Conservation (phyloP, 2,888 invertebrate species). For the Drosophila kuntzei region DNA sequence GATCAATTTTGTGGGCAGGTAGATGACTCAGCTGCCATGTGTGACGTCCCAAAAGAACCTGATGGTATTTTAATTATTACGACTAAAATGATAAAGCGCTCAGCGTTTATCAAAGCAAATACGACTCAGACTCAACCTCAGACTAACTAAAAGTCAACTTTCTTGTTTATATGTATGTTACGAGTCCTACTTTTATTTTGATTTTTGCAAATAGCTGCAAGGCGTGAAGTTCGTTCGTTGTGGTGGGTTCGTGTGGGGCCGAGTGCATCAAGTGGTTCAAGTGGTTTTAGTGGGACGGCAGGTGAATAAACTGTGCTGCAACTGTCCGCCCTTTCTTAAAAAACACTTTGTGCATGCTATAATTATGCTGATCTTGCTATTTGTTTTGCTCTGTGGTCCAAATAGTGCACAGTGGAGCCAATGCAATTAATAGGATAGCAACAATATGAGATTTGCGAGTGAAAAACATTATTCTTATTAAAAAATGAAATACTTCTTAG, state of each 20-base stretch:
- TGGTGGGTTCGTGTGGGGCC: conserved; percentile 39
- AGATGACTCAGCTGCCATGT: conserved; percentile 40
- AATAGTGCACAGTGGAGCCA: conserved; percentile 43
- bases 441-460: background rate
- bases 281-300: conserved; percentile 52
- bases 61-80: conserved; percentile 84
- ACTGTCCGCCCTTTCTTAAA: conserved; percentile 83
- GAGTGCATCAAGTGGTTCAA: conserved; percentile 4
- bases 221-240: conserved; percentile 78
- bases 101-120: conserved; percentile 63
- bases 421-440: background rate
- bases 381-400: conserved; percentile 71
- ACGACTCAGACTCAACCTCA: no score
- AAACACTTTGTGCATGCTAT: conserved; percentile 78
- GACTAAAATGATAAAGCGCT: conserved; percentile 38
- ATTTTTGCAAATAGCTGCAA: conserved; percentile 81
- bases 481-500: no score
- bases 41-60: conserved; percentile 55
- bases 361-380: conserved; percentile 82
- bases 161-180: background rate
- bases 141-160: background rate
- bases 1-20: conserved; percentile 54
- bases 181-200: conserved; percentile 16
- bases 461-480: background rate
- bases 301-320: conserved; percentile 83